Evolutionary conservation across 2,797 vertebrate species (phyloP), one percentile per base, ranked within the genome.

Genomic region (Chrysocyon brachyurus): DNA sequence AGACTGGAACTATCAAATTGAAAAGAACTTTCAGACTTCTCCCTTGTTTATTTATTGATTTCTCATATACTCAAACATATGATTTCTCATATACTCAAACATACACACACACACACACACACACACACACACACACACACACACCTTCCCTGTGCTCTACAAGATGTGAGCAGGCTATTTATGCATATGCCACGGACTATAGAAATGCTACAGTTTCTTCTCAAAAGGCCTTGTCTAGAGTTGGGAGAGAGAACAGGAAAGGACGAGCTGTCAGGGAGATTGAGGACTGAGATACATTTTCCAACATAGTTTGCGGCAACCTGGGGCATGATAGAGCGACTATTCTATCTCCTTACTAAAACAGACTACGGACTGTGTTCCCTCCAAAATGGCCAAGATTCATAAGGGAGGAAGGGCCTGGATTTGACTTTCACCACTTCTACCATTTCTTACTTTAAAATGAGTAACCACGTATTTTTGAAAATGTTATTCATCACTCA

Each of bases 41-140:
- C n/a, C 49, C 12, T 57, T 31, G 36, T 52, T 84, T 72, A 87
- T 79, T 84, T 94, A 21, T 79, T 87, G 11, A 16, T 64, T 75
- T 86, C 33, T 68, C n/a, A 24, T 12, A 33, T 36, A 90, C 14
- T 54, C 52, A 16, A 5, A 54, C 11, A 36, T 36, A 36, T 87
- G 11, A 16, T 64, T 73, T 86, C 33, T 68, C 31, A 24, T 12
- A 33, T 33, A 90, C 14, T 54, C 36, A 36, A 36, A 36, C 36
- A 36, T 36, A 36, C 33, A 33, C 33, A 40, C 5, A 24, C 31
- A 54, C 14, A 17, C 14, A 59, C 22, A 33, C 19, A 64, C 26
- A 63, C 31, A 6, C 12, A 66, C 12, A 46, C 11, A 16, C 11
- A 5, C 12, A 40, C 5, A 8, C 21, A 33, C 61, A 84, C 28